These are phyloP conservation scores for Chaetorhynchus papuensis DNA, from an alignment of 2,113 vertebrate genomes.

Conservation along the genomic window DNA sequence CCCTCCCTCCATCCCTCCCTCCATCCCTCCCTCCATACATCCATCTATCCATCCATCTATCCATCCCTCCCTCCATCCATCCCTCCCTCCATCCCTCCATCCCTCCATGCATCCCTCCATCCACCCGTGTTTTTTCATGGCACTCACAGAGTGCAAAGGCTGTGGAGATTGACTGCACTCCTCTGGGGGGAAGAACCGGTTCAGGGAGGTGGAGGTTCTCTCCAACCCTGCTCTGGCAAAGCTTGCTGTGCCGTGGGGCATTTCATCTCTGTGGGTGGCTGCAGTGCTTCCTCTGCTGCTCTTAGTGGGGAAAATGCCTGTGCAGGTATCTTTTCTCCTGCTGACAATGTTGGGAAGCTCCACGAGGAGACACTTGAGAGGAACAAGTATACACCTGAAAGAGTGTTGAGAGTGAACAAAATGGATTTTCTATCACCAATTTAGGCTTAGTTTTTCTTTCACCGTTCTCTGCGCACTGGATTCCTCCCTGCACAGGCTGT, in stretches of 20 bases:
- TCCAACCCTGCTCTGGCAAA: not conserved
- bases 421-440: not conserved
- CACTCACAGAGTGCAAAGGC: not conserved
- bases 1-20: not conserved
- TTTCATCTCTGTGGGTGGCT: not conserved
- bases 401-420: not conserved
- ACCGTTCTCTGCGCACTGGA: not conserved
- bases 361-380: not conserved
- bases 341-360: not conserved
- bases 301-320: not conserved
- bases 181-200: not conserved
- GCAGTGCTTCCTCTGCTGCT: not conserved
- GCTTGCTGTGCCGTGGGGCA: not conserved
- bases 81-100: not conserved
- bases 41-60: not conserved
- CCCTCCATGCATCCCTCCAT: not conserved
- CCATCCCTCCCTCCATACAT: not conserved
- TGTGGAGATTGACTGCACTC: not conserved
- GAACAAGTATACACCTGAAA: not conserved
- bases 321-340: not conserved
- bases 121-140: not conserved
- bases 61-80: not conserved
- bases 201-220: not conserved
- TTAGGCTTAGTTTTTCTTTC: not conserved
- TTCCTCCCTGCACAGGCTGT: not conserved